Percentiles rank a stretch among this genome's conserved stretches.
Conservation (phyloP, 1,140 invertebrate species). For the Stegodyphus mimosarum region DNA sequence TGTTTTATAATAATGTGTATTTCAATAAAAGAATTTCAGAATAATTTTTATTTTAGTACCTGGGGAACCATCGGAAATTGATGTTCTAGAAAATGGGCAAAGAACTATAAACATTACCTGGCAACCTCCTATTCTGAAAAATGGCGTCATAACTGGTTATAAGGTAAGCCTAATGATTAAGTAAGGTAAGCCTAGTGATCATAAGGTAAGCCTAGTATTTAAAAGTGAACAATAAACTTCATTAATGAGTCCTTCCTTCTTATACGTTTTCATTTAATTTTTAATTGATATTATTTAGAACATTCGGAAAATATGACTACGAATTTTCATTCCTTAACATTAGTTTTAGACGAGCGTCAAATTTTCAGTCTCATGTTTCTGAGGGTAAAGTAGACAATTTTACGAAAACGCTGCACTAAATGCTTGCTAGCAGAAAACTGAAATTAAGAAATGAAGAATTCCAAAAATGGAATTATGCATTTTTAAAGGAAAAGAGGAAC, state of each 20-base stretch:
- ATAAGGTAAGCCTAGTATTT: constrained; percentile 19
- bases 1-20: too few species aligned
- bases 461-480: too few species aligned
- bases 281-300: not conserved
- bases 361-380: not conserved
- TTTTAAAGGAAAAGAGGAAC: too few species aligned
- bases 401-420: too few species aligned
- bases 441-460: too few species aligned
- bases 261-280: not conserved
- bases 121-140: constrained; percentile 17
- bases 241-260: not conserved
- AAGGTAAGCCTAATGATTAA: constrained; percentile 9
- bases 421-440: too few species aligned
- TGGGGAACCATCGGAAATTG: constrained; percentile 17
- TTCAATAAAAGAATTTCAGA: not conserved
- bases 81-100: not conserved
- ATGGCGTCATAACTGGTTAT: constrained; percentile 39
- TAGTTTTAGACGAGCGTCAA: not conserved
- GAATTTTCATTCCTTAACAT: not conserved
- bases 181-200: too few species aligned
- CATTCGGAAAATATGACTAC: not conserved
- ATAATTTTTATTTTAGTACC: constrained; percentile 9
- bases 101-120: constrained; percentile 32
- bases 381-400: too few species aligned
- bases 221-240: too few species aligned